A percentile compares a stretch with the other conserved stretches of the same genome.
Conservation (phyloP, 2,797 vertebrate species). For the Alectoris magna region DNA sequence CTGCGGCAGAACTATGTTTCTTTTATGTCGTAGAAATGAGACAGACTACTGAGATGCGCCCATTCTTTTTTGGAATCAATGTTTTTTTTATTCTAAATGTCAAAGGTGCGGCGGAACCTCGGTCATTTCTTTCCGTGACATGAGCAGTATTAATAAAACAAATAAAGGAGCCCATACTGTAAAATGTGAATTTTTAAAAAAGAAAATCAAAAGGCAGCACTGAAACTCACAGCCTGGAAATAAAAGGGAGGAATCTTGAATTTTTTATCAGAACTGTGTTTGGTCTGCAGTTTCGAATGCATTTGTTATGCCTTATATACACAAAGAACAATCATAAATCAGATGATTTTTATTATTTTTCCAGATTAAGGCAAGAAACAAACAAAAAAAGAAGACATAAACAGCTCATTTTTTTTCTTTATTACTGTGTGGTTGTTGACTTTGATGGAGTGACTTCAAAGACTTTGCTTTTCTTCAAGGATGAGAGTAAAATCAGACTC, state of each 20-base stretch:
- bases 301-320: slow-evolving; percentile 32
- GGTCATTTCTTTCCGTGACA: not conserved
- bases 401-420: slow-evolving; percentile 10
- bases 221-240: slow-evolving; percentile 22
- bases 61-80: not conserved
- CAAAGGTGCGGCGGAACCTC: not conserved
- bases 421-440: slow-evolving; percentile 13
- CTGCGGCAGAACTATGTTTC: not conserved
- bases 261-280: slow-evolving; percentile 55
- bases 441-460: slow-evolving; percentile 67
- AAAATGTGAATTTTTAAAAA: slow-evolving; percentile 8
- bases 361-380: slow-evolving; percentile 33
- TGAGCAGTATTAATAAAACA: not conserved
- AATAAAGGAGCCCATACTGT: not conserved
- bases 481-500: not conserved
- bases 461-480: not conserved
- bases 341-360: slow-evolving; percentile 24
- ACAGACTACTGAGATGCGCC: not conserved
- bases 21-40: not conserved
- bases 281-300: slow-evolving; percentile 37
- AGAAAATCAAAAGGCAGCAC: not conserved
- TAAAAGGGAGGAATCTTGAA: slow-evolving; percentile 50
- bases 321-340: slow-evolving; percentile 39
- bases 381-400: slow-evolving; percentile 35
- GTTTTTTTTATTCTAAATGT: not conserved